These are phyloP conservation scores for Glossophaga mutica DNA, from an alignment of 2,797 vertebrate species.

Conservation along the genomic window DNA sequence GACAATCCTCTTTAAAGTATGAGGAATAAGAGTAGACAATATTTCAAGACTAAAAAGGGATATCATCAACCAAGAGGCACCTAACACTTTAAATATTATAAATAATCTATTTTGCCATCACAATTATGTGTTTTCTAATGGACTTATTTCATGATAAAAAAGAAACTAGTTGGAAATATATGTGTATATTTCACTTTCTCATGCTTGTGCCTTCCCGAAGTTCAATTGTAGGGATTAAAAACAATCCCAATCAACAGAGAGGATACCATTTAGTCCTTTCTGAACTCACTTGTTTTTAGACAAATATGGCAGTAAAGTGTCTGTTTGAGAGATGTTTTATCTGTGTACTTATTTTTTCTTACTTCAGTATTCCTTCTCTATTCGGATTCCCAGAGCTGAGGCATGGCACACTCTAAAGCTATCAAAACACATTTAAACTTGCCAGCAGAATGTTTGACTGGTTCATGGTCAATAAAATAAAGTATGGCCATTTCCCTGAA, in stretches of 20 bases:
- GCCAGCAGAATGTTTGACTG: not conserved
- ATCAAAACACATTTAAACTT: not conserved
- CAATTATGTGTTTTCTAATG: not conserved
- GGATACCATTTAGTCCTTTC: not conserved
- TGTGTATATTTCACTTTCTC: not conserved
- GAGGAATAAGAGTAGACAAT: not conserved
- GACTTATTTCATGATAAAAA: not conserved
- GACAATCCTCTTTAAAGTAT: conserved; percentile 27
- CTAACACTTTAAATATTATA: not conserved
- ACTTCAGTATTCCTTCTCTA: conserved; percentile 25
- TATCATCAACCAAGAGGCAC: not conserved
- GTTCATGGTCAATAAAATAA: not conserved
- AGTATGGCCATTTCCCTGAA: not conserved
- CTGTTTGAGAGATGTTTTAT: not conserved
- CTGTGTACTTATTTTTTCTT: not conserved
- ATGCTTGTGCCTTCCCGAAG: not conserved
- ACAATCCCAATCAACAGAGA: not conserved
- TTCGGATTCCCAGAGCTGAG: not conserved
- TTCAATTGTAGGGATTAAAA: not conserved
- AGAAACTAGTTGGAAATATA: not conserved
- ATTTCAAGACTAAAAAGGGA: conserved; percentile 59
- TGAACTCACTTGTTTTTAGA: not conserved
- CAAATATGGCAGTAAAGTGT: not conserved
- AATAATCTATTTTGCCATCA: not conserved
- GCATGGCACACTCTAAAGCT: not conserved